A percentile compares a stretch with the other conserved stretches of the same genome.
These are phyloP conservation scores for Eurytoma adleriae DNA, from an alignment of 2,888 invertebrate genomes.

Conservation along the genomic window DNA sequence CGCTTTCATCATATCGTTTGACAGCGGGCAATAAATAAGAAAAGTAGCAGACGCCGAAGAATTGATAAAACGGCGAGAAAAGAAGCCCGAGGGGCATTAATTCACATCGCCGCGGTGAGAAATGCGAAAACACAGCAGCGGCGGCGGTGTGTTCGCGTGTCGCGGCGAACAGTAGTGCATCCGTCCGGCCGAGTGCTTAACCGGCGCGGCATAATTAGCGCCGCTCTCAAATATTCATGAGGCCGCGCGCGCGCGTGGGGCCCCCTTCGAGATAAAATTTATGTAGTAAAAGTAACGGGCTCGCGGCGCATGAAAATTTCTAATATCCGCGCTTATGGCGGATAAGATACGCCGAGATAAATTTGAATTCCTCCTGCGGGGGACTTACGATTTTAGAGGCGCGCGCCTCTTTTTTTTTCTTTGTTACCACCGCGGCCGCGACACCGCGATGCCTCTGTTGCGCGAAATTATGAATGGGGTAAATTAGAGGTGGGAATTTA, in stretches of 20 bases:
- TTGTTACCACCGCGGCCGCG: neutral
- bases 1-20: too few species aligned
- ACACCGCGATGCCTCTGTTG: too few species aligned
- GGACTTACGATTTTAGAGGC: neutral
- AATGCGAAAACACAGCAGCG: conserved; percentile 25
- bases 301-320: conserved; percentile 32
- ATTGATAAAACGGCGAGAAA: neutral
- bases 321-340: conserved; percentile 1
- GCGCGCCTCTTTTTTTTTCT: neutral
- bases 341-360: neutral
- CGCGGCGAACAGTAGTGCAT: neutral
- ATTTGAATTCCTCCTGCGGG: neutral
- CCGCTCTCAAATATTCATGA: conserved; percentile 33
- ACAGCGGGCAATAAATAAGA: too few species aligned
- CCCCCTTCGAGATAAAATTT: conserved; percentile 37
- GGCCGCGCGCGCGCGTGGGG: neutral
- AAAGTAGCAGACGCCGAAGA: neutral
- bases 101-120: neutral
- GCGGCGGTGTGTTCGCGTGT: neutral
- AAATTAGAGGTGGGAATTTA: too few species aligned
- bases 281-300: conserved; percentile 42
- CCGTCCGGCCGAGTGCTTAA: conserved; percentile 14
- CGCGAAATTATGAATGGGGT: too few species aligned
- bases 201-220: conserved; percentile 39
- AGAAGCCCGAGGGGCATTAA: neutral